Evolutionary conservation across 2,888 invertebrate species (phyloP).

Genomic region (Polydrusus cervinus): DNA sequence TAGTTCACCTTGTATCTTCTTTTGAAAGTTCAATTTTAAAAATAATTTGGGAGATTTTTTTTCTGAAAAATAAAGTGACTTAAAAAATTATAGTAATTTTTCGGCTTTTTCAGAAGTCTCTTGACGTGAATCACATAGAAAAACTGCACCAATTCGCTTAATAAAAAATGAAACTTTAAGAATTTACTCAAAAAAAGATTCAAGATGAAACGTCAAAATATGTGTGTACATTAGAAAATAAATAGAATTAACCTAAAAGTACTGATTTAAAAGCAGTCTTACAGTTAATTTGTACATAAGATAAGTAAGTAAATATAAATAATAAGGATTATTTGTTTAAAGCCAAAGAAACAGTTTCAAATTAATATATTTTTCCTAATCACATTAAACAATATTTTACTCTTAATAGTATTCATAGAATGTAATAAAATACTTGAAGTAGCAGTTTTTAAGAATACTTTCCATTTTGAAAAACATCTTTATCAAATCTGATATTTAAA

Average conservation of each 20-base stretch:
- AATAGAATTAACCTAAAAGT: constrained; percentile 25
- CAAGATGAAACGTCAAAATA: constrained; percentile 1
- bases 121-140: too few relatives aligned
- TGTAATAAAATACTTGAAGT: neutral
- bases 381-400: constrained; percentile 4
- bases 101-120: too few relatives aligned
- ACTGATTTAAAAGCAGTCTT: constrained; percentile 42
- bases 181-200: too few relatives aligned
- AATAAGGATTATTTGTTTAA: constrained; percentile 15
- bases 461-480: too few relatives aligned
- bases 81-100: too few relatives aligned
- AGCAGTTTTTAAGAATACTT: neutral
- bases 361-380: constrained; percentile 17
- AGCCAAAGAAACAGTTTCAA: constrained; percentile 21
- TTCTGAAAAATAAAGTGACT: too few relatives aligned
- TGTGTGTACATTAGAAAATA: constrained; percentile 20
- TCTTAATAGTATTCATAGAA: neutral
- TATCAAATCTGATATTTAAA: too few relatives aligned
- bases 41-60: too few relatives aligned
- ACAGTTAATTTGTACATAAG: constrained; percentile 33
- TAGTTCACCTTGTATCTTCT: too few relatives aligned
- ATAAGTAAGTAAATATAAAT: constrained; percentile 2
- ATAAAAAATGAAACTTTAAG: too few relatives aligned
- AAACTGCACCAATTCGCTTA: too few relatives aligned
- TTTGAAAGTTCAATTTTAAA: too few relatives aligned